Evolutionary conservation across 2,113 vertebrate genomes (phyloP).

Genomic region (Probosciger aterrimus): DNA sequence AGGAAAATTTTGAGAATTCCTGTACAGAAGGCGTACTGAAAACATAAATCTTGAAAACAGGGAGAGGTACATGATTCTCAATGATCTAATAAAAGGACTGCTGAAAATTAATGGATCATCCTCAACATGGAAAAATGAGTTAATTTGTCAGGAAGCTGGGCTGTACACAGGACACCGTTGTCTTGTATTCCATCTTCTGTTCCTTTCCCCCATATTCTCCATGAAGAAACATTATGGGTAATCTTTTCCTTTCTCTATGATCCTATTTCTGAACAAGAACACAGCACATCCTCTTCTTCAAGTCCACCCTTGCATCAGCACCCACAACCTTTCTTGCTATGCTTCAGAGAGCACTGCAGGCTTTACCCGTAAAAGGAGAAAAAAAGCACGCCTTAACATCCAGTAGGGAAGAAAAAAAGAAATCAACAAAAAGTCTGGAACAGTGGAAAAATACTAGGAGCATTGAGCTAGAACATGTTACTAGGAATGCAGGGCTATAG

Average conservation of each 20-base stretch:
- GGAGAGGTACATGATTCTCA: neutral
- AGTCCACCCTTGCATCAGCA: neutral
- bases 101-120: neutral
- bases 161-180: neutral
- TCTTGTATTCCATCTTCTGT: neutral
- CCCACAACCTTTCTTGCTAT: neutral
- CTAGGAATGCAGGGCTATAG: neutral
- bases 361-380: neutral
- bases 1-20: neutral
- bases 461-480: neutral
- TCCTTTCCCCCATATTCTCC: neutral
- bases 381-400: neutral
- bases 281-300: neutral
- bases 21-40: neutral
- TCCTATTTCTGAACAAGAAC: neutral
- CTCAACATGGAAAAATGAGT: neutral
- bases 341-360: neutral
- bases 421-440: neutral
- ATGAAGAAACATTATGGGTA: neutral
- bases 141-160: neutral
- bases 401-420: neutral
- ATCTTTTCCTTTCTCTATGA: neutral
- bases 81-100: neutral
- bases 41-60: neutral
- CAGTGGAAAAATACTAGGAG: neutral